These are phyloP conservation scores for Camponotus pennsylvanicus DNA, from an alignment of 1,140 invertebrate genomes.

Conservation along the genomic window DNA sequence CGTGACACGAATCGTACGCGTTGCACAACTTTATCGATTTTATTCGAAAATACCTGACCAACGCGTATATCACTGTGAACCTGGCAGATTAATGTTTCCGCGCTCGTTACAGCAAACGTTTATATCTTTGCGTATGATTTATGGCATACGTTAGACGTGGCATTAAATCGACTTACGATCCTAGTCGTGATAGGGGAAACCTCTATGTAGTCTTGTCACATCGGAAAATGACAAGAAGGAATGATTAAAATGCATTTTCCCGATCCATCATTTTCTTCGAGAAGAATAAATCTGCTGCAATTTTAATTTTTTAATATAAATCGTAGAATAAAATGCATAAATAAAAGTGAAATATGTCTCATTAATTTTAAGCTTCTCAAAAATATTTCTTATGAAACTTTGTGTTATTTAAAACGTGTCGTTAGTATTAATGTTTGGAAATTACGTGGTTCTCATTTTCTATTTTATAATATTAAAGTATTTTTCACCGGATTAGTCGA, in stretches of 20 bases:
- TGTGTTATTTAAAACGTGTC: not conserved
- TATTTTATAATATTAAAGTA: not conserved
- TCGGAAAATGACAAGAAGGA: slow-evolving; percentile 12
- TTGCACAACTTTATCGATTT: slow-evolving; percentile 51
- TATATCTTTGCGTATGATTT: slow-evolving; percentile 61
- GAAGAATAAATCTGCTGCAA: not conserved
- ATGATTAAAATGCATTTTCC: slow-evolving; percentile 30
- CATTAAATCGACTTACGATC: slow-evolving; percentile 61
- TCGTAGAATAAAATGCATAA: not conserved
- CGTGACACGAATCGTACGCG: slow-evolving; percentile 30
- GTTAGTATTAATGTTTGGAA: not conserved
- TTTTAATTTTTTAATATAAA: not conserved
- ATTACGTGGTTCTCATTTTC: not conserved
- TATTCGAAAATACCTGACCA: slow-evolving; percentile 58
- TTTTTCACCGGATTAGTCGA: slow-evolving; percentile 9
- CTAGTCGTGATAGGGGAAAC: slow-evolving; percentile 31
- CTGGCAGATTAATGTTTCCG: slow-evolving; percentile 63
- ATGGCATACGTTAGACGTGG: slow-evolving; percentile 51
- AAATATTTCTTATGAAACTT: not conserved
- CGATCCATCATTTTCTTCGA: not conserved
- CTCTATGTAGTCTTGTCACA: not conserved
- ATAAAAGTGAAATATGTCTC: not conserved
- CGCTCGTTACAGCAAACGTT: slow-evolving; percentile 57
- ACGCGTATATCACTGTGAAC: slow-evolving; percentile 58
- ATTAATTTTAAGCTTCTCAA: not conserved